Percentiles rank a stretch among this genome's conserved stretches.
Evolutionary conservation across 2,113 vertebrate species (phyloP).

Genomic region (Rhinolophus ferrumequinum): DNA sequence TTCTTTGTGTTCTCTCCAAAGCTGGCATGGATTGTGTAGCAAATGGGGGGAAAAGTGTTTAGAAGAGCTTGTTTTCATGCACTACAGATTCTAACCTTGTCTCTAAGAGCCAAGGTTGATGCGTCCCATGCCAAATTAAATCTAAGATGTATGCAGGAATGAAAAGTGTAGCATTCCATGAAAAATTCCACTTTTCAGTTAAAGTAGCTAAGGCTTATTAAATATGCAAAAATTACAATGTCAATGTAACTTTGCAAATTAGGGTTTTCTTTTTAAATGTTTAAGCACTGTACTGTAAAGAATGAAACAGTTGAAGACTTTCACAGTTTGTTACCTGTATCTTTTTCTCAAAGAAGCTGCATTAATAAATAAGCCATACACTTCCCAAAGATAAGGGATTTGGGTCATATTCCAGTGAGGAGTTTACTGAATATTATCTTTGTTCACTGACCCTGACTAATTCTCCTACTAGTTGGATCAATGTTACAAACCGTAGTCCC

Average conservation of each 20-base stretch:
- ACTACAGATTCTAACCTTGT: slow-evolving; percentile 82
- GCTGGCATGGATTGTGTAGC: slow-evolving; percentile 37
- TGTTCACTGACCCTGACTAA: slow-evolving; percentile 72
- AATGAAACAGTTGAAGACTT: slow-evolving; percentile 17
- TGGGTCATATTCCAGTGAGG: slow-evolving; percentile 61
- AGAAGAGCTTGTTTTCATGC: slow-evolving; percentile 80
- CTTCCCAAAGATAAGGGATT: slow-evolving; percentile 73
- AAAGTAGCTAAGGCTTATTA: slow-evolving; percentile 78
- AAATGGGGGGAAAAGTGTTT: slow-evolving; percentile 57
- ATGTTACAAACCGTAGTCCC: slow-evolving; percentile 44
- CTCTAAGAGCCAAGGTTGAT: slow-evolving; percentile 85
- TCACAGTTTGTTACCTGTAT: slow-evolving; percentile 60
- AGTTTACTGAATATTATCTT: slow-evolving; percentile 65
- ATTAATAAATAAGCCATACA: slow-evolving; percentile 65
- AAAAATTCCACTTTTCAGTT: slow-evolving; percentile 79
- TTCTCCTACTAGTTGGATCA: slow-evolving; percentile 67
- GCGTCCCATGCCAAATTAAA: slow-evolving; percentile 83
- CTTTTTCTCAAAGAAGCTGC: not conserved
- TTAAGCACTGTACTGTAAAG: slow-evolving; percentile 57
- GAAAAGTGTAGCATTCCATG: slow-evolving; percentile 84
- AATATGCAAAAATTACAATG: slow-evolving; percentile 81
- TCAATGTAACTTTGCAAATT: slow-evolving; percentile 79
- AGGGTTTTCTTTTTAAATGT: slow-evolving; percentile 51
- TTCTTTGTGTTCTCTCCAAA: slow-evolving; percentile 60
- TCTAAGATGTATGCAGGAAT: slow-evolving; percentile 79